Percentiles rank a stretch among this genome's conserved stretches.
Conservation (phyloP, 2,113 vertebrate species). For the Anoura caudifer region DNA sequence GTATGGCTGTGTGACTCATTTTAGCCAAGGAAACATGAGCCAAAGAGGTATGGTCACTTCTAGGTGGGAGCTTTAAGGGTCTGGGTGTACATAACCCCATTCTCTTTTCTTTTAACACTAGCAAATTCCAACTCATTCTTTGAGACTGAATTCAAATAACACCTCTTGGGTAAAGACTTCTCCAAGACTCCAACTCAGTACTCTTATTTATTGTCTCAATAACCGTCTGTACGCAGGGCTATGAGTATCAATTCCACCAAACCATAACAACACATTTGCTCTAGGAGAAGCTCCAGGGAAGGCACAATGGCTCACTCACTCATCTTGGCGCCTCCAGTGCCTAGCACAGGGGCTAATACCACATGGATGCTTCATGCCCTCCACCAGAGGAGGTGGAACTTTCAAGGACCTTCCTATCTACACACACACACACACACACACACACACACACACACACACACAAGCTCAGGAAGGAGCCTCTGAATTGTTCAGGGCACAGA, state of each 20-base stretch:
- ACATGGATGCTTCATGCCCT: background rate
- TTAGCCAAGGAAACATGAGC: background rate
- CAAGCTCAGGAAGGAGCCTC: background rate
- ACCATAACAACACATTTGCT: background rate
- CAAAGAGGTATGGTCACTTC: background rate
- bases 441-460: background rate
- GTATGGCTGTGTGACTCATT: background rate
- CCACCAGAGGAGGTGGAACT: background rate
- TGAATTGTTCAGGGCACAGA: background rate
- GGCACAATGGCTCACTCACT: background rate
- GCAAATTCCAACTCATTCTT: background rate
- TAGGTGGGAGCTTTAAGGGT: background rate
- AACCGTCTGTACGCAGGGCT: background rate
- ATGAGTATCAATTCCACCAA: background rate
- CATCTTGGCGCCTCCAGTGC: background rate
- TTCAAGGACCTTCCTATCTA: background rate
- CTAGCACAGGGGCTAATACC: background rate
- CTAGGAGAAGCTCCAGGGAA: background rate
- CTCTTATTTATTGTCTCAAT: background rate
- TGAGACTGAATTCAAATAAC: background rate
- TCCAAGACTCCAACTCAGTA: background rate
- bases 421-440: background rate
- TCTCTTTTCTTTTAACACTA: background rate
- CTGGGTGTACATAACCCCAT: background rate
- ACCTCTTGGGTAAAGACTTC: background rate